A percentile compares a stretch with the other conserved stretches of the same genome.
These are phyloP conservation scores for Tapirus indicus DNA, from an alignment of 2,797 vertebrate species.

Conservation along the genomic window DNA sequence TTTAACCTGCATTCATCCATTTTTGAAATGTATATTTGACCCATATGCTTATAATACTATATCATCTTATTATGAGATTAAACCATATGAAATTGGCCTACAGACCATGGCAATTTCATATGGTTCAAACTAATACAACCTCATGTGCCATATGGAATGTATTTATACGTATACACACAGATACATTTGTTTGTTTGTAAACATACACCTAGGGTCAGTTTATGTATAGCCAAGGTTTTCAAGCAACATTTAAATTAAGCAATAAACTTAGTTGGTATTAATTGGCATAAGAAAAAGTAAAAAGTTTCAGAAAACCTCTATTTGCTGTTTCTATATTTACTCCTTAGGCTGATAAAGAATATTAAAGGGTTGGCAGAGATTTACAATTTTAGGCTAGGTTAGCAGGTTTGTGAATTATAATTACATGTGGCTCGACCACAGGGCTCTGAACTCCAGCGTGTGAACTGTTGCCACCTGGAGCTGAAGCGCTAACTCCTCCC, in stretches of 20 bases:
- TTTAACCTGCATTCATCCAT: background rate
- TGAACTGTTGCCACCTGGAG: fast-evolving
- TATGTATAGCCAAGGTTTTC: background rate
- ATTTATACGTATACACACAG: background rate
- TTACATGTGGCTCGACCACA: background rate
- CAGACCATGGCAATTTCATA: background rate
- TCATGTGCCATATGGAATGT: background rate
- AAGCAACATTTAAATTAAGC: slow-evolving; percentile 42
- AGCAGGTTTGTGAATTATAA: background rate
- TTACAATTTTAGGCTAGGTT: background rate
- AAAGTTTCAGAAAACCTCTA: background rate
- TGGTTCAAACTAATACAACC: slow-evolving; percentile 1
- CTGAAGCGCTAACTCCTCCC: background rate
- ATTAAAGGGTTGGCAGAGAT: background rate
- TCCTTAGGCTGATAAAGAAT: background rate
- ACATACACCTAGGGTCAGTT: background rate
- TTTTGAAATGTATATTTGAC: background rate
- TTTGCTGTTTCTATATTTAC: background rate
- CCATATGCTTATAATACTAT: background rate
- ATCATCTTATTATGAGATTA: background rate
- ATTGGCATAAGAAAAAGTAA: background rate
- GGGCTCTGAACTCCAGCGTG: too few species aligned
- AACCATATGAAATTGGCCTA: background rate
- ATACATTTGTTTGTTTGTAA: background rate
- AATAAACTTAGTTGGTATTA: background rate